A percentile compares a stretch with the other conserved stretches of the same genome.
phyloP scores from a whole-genome alignment of 2,797 vertebrate species.

The Enteromius viviparus region DNA sequence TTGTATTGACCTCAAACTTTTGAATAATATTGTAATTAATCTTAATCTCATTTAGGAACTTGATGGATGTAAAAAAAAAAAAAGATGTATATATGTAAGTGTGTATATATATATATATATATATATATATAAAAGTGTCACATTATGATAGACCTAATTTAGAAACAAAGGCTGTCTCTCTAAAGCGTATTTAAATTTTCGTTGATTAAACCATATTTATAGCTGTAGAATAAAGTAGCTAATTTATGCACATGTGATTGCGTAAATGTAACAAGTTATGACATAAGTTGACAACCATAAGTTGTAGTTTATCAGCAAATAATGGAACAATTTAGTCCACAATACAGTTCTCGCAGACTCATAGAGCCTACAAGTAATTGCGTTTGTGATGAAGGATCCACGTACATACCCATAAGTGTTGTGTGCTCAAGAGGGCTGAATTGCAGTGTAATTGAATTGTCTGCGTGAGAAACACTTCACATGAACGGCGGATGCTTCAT shows the following conservation, averaged over 20 bases:
- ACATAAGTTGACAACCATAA: not conserved
- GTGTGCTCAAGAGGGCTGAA: not conserved
- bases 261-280: not conserved
- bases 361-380: not conserved
- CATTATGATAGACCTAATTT: not conserved
- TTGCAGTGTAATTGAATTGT: constrained; percentile 4
- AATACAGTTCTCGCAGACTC: not conserved
- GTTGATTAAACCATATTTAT: not conserved
- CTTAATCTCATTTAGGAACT: not conserved
- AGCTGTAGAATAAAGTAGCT: not conserved
- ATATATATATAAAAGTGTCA: not conserved
- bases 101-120: not conserved
- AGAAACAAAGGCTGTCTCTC: not conserved
- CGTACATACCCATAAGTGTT: not conserved
- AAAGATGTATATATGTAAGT: not conserved
- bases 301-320: not conserved
- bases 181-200: not conserved
- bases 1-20: not conserved
- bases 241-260: not conserved
- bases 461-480: constrained; percentile 2
- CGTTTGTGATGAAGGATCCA: not conserved
- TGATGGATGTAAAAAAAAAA: not conserved
- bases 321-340: not conserved
- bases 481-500: not conserved
- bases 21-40: not conserved